Evolutionary conservation across 2,888 invertebrate genomes (phyloP), one percentile per base, ranked within the genome.

Genomic region (Pemphredon lugubris): DNA sequence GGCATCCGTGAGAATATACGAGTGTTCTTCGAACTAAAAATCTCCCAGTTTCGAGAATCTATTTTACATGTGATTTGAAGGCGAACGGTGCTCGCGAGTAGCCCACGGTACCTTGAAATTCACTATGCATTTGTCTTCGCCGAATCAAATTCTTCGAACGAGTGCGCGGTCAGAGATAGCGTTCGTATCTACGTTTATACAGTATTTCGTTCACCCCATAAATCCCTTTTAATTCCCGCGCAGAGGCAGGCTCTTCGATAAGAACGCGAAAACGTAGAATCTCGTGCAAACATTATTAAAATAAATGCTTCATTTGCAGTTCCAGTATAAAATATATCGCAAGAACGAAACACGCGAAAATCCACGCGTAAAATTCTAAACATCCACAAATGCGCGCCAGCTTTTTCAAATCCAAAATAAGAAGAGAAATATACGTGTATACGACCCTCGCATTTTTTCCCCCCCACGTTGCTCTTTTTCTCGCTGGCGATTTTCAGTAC

Each of bases 1-100:
- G 11, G 32, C n/a, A 44, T 44, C 16, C 14, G 14, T 9, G 20
- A 39, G 40, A 51, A 57, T 55, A 34, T 30, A 45, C 23, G 34
- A 58, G 50, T 60, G 40, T 60, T 67, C 11, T 54, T 48, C 34
- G 13, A 42, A 18, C 32, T 18, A 60, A 50, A 60, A 67, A 16
- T 53, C 21, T 48, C 42, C 26, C 6, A 26, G 42, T 37, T 40
- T 32, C 67, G n/a, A 16, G 60, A 44, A 55, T 40, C 60, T 50
- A 21, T 40, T 67, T 70, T 60, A 18, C 69, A 67, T 60, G 54
- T 39, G 59, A 26, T 54, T 13, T 23, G 13, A 30, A 55, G 67
- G 48, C 69, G 67, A 70, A 20, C 44, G 42, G 48, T 53, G 51
- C 53, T 40, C 40, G 16, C 34, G 66, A 58, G 53, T 53, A 14